Base-by-base conservation (phyloP, 2,888 invertebrate species). In the Eristalis arbustorum region DNA sequence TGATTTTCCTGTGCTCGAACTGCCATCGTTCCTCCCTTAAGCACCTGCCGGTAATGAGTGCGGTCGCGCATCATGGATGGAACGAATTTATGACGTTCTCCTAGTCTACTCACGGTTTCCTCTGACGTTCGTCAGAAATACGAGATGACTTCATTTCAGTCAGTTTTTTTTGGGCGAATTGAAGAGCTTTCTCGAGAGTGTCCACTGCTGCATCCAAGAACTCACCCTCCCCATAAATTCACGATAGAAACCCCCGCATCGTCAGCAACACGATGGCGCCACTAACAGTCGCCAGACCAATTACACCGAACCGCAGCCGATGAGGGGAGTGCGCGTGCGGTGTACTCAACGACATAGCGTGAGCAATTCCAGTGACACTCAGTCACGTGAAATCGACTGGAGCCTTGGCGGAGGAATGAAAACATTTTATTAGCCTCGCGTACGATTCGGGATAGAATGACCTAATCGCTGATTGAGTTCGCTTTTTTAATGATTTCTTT, bases 381-480 rank as follows among this genome's bases (percentile, higher is more conserved):
- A 37, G 23, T 22, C 59, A 69, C 69, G 37, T 69, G 59, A 69
- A 59, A 59, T 69, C 37, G 23, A 59, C 25, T 59, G 49, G 49
- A 57, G 22, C 31, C 25, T 68, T 31, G 67, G 56, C 31, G 18
- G 18, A 13, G 11, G 11, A 22, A 28, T 1, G 11, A n/a, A 49
- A 14, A 3, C 8, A 25, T 68, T 68, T 68, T 68, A 57, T 34
- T 68, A 28, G 49, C 25, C 18, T 10, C n/a, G 49, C 49, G 11
- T n/a, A 49, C 13, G 13, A 49, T 28, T 31, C 1, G 13, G 67
- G 31, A 11, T 18, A 59, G 13, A 25, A 49, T 49, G 49, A 49
- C 49, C 18, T 18, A 49, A 49, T 49, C 49, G 18, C 18, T 4
- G 18, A 18, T 49, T 18, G 49, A 18, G 6, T 49, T 49, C 49